Conservation (phyloP, 1,140 invertebrate species). For the Contarinia nasturtii region DNA sequence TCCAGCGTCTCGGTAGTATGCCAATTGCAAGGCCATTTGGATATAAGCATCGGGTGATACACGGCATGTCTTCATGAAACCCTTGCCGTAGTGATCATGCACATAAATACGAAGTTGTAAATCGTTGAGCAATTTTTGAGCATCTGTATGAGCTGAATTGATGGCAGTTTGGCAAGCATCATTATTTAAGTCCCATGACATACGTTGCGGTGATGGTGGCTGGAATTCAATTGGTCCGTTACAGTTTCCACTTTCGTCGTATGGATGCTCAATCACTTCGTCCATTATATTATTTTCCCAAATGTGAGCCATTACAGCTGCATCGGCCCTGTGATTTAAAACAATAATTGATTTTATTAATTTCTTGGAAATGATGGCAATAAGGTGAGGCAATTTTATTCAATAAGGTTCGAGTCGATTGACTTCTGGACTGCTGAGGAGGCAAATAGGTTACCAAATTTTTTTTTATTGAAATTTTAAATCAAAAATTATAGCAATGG, state of each 20-base stretch:
- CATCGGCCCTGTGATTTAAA: conserved; percentile 55
- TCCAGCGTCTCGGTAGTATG: conserved; percentile 78
- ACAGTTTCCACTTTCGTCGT: conserved; percentile 57
- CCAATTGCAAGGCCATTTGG: conserved; percentile 87
- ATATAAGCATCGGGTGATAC: conserved; percentile 92
- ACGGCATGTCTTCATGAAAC: conserved; percentile 80
- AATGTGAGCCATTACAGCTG: conserved; percentile 73
- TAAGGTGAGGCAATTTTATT: too few species aligned
- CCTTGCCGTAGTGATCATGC: conserved; percentile 78
- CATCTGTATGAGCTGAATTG: conserved; percentile 39
- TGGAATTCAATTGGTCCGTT: conserved; percentile 47
- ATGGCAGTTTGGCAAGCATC: conserved; percentile 46
- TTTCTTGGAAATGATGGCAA: too few species aligned
- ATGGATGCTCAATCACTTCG: conserved; percentile 46
- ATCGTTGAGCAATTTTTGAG: conserved; percentile 42
- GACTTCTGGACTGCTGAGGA: too few species aligned
- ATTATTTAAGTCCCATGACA: conserved; percentile 67
- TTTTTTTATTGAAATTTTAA: too few species aligned
- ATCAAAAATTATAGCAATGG: too few species aligned
- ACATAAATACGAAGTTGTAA: conserved; percentile 74
- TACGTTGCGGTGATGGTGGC: conserved; percentile 60
- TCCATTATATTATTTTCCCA: conserved; percentile 66
- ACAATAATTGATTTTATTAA: too few species aligned
- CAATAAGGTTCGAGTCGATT: too few species aligned
- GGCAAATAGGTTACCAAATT: too few species aligned